Percentiles rank a stretch among this genome's conserved stretches.
Conservation (phyloP, 2,113 vertebrate species). For the Nothobranchius kuhntae region DNA sequence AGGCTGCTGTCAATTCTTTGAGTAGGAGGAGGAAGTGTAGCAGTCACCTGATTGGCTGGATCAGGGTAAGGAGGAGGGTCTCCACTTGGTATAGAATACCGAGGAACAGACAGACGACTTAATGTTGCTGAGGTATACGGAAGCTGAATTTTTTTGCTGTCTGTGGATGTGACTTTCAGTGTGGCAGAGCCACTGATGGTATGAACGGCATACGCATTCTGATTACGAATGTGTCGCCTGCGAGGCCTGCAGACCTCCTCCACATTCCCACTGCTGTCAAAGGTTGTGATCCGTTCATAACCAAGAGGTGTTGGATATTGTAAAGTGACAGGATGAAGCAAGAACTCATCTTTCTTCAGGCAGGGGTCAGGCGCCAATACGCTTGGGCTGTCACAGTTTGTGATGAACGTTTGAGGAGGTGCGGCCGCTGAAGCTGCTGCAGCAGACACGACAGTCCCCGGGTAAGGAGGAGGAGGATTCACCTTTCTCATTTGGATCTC, state of each 20-base stretch:
- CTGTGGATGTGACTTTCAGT: conserved; percentile 88
- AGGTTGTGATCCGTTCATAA: conserved; percentile 96
- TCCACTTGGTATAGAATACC: conserved; percentile 92
- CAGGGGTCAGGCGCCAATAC: conserved; percentile 83
- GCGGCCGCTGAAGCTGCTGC: conserved; percentile 62
- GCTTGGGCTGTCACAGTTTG: conserved; percentile 78
- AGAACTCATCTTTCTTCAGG: conserved; percentile 90
- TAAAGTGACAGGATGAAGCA: conserved; percentile 83
- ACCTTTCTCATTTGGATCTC: conserved; percentile 88
- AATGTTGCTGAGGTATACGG: conserved; percentile 93
- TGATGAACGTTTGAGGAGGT: conserved; percentile 73
- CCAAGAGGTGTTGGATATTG: conserved; percentile 92
- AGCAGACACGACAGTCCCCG: conserved; percentile 85
- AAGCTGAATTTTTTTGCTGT: conserved; percentile 90
- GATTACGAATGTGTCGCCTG: conserved; percentile 87
- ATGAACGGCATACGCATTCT: conserved; percentile 87
- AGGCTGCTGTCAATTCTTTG: conserved; percentile 88
- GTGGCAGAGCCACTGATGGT: conserved; percentile 91
- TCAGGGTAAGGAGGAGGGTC: conserved; percentile 97
- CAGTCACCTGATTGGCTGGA: conserved; percentile 83
- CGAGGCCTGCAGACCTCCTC: conserved; percentile 97
- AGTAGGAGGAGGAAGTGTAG: conserved; percentile 74
- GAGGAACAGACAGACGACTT: conserved; percentile 90
- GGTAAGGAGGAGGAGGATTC: conserved; percentile 91
- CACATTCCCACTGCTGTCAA: conserved; percentile 98